Evolutionary conservation across 2,797 vertebrate genomes (phyloP).

Genomic region (Ctenopoma kingsleyae): DNA sequence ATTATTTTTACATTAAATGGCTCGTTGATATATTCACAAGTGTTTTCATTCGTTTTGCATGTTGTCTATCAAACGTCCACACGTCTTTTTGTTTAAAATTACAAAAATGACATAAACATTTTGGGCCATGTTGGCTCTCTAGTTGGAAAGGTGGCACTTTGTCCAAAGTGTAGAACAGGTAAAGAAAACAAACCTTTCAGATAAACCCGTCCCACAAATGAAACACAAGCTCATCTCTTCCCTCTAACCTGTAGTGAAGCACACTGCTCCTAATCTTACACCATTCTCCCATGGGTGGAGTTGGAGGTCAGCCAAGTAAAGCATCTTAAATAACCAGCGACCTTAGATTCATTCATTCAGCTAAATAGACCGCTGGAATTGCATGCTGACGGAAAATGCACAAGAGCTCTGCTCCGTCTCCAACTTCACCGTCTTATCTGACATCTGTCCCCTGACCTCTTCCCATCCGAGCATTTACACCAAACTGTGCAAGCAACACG

Average conservation of each 20-base stretch:
- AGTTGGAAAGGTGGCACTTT: background rate
- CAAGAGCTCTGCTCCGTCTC: conserved; percentile 13
- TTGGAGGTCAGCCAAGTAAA: conserved; percentile 73
- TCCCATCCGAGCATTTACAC: conserved; percentile 49
- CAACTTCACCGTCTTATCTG: conserved; percentile 47
- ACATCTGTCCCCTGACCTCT: conserved; percentile 66
- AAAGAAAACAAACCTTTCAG: conserved; percentile 9
- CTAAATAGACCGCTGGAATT: conserved; percentile 28
- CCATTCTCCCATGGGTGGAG: conserved; percentile 58
- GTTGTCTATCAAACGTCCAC: background rate
- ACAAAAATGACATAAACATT: background rate
- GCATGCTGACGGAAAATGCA: conserved; percentile 37
- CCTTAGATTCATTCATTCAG: conserved; percentile 66
- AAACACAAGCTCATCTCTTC: conserved; percentile 40
- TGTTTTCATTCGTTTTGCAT: background rate
- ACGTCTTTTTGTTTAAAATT: background rate
- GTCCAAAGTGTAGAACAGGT: conserved; percentile 7
- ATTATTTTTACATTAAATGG: background rate
- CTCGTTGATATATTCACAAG: background rate
- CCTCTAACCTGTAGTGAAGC: conserved; percentile 62
- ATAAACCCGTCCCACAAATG: conserved; percentile 6
- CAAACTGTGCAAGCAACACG: conserved; percentile 56
- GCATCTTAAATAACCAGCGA: conserved; percentile 78
- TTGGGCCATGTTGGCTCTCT: background rate
- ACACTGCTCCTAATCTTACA: conserved; percentile 70